Conservation (phyloP, 2,113 vertebrate species). For the Xenus cinereus region DNA sequence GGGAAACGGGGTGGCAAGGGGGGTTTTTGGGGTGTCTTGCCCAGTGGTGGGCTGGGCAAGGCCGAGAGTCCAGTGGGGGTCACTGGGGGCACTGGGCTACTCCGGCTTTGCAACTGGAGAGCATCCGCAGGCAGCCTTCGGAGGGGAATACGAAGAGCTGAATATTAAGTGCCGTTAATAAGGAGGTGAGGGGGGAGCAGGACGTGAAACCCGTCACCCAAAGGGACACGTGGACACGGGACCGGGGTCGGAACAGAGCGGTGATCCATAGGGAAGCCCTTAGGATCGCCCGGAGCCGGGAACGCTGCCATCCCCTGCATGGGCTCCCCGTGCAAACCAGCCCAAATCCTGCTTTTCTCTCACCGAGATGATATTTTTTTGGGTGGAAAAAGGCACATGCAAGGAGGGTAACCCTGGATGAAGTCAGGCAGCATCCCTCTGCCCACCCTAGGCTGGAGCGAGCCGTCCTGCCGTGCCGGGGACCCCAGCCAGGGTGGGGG, state of each 20-base stretch:
- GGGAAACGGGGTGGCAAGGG: neutral
- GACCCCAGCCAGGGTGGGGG: rapidly evolving
- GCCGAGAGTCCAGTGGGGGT: rapidly evolving
- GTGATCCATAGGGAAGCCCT: rapidly evolving
- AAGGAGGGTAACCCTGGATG: neutral
- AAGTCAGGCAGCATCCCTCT: neutral
- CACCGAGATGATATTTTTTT: neutral
- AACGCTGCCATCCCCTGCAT: neutral
- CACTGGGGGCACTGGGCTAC: neutral
- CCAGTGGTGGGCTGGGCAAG: neutral
- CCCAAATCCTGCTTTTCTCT: neutral
- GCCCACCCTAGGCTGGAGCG: neutral
- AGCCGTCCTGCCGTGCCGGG: rapidly evolving
- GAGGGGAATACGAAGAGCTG: neutral
- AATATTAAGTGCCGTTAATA: neutral
- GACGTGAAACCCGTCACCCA: neutral
- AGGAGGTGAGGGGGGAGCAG: rapidly evolving
- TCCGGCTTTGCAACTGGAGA: neutral
- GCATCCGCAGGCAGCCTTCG: rapidly evolving
- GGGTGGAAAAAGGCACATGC: neutral
- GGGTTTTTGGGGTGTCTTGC: neutral
- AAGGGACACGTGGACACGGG: neutral
- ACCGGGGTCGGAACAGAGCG: neutral
- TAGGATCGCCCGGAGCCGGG: rapidly evolving
- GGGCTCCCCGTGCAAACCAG: rapidly evolving